Base-by-base conservation (phyloP, 2,888 invertebrate species). In the Drosophila eohydei region DNA sequence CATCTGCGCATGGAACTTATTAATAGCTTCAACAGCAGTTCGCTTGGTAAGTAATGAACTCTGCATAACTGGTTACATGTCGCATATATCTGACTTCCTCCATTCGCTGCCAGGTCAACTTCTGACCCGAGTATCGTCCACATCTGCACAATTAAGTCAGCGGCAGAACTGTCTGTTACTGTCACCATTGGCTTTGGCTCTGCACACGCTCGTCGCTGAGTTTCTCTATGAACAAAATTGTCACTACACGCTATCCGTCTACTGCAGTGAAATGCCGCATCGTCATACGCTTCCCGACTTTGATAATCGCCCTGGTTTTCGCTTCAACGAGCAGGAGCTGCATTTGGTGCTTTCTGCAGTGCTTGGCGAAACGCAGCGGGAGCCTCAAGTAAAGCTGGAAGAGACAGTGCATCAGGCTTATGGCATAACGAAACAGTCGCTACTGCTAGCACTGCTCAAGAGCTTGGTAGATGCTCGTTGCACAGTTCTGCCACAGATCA, bases 181-280 rank as follows among this genome's bases (percentile, higher is more conserved):
- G 21, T 88, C 91, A 1, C 92, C 93, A 2, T 48, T 93, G 48
- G 70, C 88, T 6, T 62, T 92, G 64, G 90, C 88, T 0, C 56
- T 93, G 48, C 91, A 93, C 67, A 92, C 92, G 2, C 80, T 93
- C n/a, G 91, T 93, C 0, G 92, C 92, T 0, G 93, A 93, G 68
- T 93, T 93, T 61, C 87, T 93, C 4, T 92, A 92, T 63, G 88
- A 88, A 7, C 91, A 93, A 68, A 92, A 92, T 65, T 93, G 92
- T 54, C 93, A 92, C 61, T 93, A 91, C 44, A 84, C 92, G 9
- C 74, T 93, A 9, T 93, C 93, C 2, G 92, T 93, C 11, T 93
- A 91, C 80, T 91, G 91, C 68, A 91, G 91, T 3, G 93, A 93
- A 80, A 88, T 91, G 32, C 92, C 92, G 4, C 91, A 89, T 62